Conservation (phyloP, 2,113 vertebrate genomes). For the Otolemur garnettii region DNA sequence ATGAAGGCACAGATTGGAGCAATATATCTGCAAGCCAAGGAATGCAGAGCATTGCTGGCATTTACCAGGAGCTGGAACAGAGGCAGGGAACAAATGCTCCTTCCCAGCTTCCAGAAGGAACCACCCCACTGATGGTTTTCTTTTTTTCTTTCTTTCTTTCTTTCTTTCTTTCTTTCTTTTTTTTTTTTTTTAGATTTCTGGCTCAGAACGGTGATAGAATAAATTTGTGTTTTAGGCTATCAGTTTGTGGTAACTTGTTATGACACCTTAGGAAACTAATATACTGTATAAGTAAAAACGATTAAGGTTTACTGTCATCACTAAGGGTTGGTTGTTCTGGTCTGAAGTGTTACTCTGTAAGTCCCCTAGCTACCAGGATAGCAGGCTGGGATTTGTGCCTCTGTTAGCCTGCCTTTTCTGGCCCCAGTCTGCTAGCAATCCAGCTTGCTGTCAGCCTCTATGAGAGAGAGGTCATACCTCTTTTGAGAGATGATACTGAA, state of each 20-base stretch:
- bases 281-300: neutral
- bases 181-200: neutral
- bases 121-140: neutral
- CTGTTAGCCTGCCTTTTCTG: neutral
- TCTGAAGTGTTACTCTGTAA: fast-evolving
- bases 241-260: neutral
- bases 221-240: neutral
- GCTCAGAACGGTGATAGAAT: neutral
- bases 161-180: neutral
- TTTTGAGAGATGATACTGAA: neutral
- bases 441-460: neutral
- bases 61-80: neutral
- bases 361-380: neutral
- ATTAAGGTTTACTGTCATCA: neutral
- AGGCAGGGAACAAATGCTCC: neutral
- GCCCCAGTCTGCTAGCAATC: neutral
- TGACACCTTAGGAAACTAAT: neutral
- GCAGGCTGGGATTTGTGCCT: neutral
- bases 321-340: neutral
- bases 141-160: neutral
- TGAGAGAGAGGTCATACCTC: neutral
- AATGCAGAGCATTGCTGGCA: too few species aligned
- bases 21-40: neutral
- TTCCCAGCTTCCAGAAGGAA: neutral
- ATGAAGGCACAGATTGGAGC: neutral